These are phyloP conservation scores for Corythaixoides concolor DNA, from an alignment of 2,113 vertebrate species.

Conservation along the genomic window DNA sequence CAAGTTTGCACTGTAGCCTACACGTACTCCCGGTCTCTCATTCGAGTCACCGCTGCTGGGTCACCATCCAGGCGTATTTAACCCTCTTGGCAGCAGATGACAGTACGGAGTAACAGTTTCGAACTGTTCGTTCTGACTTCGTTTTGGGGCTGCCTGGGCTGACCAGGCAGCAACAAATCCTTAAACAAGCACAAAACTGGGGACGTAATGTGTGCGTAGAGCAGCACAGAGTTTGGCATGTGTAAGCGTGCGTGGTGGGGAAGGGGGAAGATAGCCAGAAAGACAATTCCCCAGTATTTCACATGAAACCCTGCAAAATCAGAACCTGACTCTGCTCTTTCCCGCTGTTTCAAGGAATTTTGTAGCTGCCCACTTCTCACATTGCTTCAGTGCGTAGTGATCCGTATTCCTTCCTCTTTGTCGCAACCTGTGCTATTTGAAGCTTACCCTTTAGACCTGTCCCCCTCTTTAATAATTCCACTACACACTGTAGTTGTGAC, in stretches of 20 bases:
- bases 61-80: neutral
- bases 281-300: neutral
- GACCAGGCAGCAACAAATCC: neutral
- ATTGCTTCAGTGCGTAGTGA: neutral
- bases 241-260: neutral
- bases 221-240: neutral
- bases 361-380: neutral
- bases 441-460: constrained; percentile 9
- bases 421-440: neutral
- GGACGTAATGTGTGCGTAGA: neutral
- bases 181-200: neutral
- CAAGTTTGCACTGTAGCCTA: neutral
- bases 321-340: neutral
- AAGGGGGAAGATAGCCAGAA: neutral
- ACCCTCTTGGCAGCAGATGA: neutral
- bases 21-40: neutral
- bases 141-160: neutral
- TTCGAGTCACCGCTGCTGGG: neutral
- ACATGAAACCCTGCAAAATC: neutral
- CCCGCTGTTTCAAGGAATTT: neutral
- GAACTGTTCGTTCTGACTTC: neutral
- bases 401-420: neutral
- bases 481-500: neutral
- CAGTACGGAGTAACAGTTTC: neutral
- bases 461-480: neutral